phyloP scores from a whole-genome alignment of 2,888 invertebrate genomes.

The Plebejus melissa region DNA sequence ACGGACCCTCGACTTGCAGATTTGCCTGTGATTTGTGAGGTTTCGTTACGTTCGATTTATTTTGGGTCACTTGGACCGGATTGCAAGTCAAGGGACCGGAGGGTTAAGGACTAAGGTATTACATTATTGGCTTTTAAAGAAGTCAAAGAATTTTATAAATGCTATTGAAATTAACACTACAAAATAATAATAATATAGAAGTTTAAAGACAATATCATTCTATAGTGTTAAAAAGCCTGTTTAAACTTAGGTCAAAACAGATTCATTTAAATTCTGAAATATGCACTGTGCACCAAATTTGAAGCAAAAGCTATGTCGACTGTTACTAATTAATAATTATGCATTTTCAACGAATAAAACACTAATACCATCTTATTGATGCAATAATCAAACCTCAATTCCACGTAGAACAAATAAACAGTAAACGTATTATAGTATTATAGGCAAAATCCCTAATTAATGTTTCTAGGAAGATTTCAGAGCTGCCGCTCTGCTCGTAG shows the following conservation, averaged over 20 bases:
- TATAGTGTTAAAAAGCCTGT: too few species aligned
- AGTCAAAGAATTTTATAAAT: too few species aligned
- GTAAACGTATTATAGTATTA: constrained; percentile 37
- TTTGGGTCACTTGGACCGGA: constrained; percentile 23
- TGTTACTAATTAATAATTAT: neutral
- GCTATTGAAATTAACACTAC: too few species aligned
- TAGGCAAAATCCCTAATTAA: constrained; percentile 44
- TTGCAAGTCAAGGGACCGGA: neutral
- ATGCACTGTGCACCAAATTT: neutral
- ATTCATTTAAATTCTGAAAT: too few species aligned
- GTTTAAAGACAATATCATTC: too few species aligned
- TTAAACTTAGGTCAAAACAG: too few species aligned
- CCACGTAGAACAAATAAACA: constrained; percentile 48
- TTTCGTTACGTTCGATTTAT: constrained; percentile 8
- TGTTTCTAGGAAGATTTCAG: constrained; percentile 43
- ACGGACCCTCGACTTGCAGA: constrained; percentile 32
- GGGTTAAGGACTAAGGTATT: neutral
- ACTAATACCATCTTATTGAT: neutral
- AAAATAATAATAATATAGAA: too few species aligned
- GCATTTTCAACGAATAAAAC: neutral
- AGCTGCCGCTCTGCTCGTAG: constrained; percentile 23
- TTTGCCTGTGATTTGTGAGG: constrained; percentile 16
- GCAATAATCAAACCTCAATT: constrained; percentile 46
- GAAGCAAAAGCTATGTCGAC: neutral
- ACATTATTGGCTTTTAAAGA: neutral